Base-by-base conservation (phyloP, 2,888 invertebrate genomes). In the Uloborus plumipes region DNA sequence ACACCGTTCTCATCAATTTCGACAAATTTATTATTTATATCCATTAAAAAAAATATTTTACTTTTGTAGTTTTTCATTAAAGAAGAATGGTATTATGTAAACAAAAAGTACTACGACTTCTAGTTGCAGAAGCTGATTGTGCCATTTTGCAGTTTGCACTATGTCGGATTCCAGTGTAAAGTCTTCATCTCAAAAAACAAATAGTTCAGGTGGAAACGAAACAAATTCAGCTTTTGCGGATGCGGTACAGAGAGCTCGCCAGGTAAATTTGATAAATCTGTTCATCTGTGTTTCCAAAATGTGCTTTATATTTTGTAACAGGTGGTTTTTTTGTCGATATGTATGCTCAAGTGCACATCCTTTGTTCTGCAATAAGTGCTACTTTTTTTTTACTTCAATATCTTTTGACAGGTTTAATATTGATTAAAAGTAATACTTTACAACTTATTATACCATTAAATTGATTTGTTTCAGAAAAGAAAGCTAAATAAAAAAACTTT, bases 151-250 rank as follows among this genome's bases (percentile, higher is more conserved):
- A 83, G 69, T 83, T 77, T 83, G 83, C 83, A 83, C 83, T 83
- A 83, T 83, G 83, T 83, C 83, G 83, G 83, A 83, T 77, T 83
- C 83, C 73, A 83, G 83, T 83, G 83, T 67, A 9, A 76, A 75
- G 69, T 67, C 83, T 77, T 76, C 77, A 77, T 72, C 83, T 49
- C 83, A 83, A 83, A 83, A 83, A 83, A 39, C 76, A 73, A 83
- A 83, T 83, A 83, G 55, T 83, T 65, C 74, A 59, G 80, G 73
- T 53, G 70, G 71, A 65, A 82, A 70, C 72, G 84, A 84, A 74
- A 75, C 82, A 51, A 85, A 80, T 83, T 65, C 82, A 76, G 85
- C 85, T 67, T 85, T 85, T 77, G 82, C 85, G 79, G 85, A 85
- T 79, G 85, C 85, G 47, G 81, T 85, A 70, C 82, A 84, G 79